A percentile compares a stretch with the other conserved stretches of the same genome.
phyloP scores from a whole-genome alignment of 2,797 vertebrate species.

The Peromyscus aztecus region DNA sequence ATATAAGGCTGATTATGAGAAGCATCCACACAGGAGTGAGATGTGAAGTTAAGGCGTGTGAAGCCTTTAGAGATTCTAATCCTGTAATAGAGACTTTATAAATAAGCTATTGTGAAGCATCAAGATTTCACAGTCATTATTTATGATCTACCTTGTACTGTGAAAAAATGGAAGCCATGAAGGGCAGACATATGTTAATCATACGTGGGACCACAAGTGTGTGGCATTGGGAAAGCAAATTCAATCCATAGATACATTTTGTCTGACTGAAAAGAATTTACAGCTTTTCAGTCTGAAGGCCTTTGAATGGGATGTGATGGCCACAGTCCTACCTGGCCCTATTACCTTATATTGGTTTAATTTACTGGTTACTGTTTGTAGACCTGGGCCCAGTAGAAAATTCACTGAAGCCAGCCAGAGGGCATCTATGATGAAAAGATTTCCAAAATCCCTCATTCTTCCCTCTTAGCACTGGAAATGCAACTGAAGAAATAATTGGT shows the following conservation, averaged over 20 bases:
- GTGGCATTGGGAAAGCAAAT: conserved; percentile 7
- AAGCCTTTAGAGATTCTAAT: conserved; percentile 29
- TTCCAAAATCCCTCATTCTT: neutral
- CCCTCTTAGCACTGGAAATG: neutral
- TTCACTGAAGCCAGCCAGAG: conserved; percentile 38
- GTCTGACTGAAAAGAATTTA: conserved; percentile 22
- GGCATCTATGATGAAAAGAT: neutral
- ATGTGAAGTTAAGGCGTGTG: neutral
- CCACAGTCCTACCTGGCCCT: neutral
- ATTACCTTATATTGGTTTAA: neutral
- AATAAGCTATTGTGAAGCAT: neutral
- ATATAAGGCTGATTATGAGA: neutral
- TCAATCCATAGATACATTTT: conserved; percentile 44
- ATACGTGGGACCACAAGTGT: neutral
- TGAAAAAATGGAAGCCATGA: neutral
- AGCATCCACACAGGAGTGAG: neutral
- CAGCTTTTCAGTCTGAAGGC: neutral
- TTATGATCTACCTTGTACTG: neutral
- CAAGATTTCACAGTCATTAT: neutral
- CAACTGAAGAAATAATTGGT: conserved; percentile 4
- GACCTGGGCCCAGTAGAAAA: neutral
- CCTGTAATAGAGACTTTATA: neutral
- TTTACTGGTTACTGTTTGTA: conserved; percentile 30
- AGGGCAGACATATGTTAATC: neutral
- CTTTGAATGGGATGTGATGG: conserved; percentile 32